Evolutionary conservation across 2,797 vertebrate genomes (phyloP).

Genomic region (Intellagama lesueurii): DNA sequence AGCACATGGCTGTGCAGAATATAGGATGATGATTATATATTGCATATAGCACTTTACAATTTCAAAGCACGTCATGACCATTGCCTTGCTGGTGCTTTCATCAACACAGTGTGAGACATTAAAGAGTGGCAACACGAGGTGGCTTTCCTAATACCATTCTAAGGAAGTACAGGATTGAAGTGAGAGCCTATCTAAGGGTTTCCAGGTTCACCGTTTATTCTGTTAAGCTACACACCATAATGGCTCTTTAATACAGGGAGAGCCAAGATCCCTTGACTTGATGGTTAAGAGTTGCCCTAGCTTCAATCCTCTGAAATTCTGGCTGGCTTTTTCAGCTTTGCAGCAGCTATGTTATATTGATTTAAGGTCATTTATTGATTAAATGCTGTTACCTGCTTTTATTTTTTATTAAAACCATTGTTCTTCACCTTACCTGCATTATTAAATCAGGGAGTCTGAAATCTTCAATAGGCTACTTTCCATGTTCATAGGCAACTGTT

Average conservation of each 20-base stretch:
- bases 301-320: not conserved
- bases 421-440: too few relatives aligned
- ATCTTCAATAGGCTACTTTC: too few relatives aligned
- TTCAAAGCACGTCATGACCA: not conserved
- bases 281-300: not conserved
- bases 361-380: too few relatives aligned
- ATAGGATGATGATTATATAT: not conserved
- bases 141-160: not conserved
- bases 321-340: not conserved
- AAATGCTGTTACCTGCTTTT: too few relatives aligned
- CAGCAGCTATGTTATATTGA: not conserved
- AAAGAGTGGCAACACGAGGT: not conserved
- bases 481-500: too few relatives aligned
- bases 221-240: not conserved
- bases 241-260: not conserved
- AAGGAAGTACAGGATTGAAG: not conserved
- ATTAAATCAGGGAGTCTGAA: not conserved
- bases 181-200: too few relatives aligned
- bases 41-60: not conserved
- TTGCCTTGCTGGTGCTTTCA: not conserved
- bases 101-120: not conserved
- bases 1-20: constrained; percentile 16
- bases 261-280: not conserved
- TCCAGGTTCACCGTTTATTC: not conserved
- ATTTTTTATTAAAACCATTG: too few relatives aligned